These are phyloP conservation scores for Mastomys natalensis DNA, from an alignment of 2,113 vertebrate species.

Conservation along the genomic window DNA sequence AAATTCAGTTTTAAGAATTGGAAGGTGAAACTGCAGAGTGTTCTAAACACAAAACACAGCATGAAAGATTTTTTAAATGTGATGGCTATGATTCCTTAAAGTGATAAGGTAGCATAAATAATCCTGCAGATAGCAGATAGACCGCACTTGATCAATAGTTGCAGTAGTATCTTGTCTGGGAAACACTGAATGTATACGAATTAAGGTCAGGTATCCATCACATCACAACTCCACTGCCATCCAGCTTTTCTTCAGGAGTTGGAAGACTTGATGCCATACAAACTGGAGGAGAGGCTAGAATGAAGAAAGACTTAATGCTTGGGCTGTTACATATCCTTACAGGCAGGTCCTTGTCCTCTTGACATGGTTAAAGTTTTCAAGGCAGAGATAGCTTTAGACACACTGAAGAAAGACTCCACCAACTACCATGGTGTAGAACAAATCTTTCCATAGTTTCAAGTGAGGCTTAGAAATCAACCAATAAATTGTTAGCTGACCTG, in stretches of 20 bases:
- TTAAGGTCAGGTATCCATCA: rapidly evolving
- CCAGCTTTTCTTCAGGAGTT: not conserved
- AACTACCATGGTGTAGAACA: not conserved
- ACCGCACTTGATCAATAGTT: rapidly evolving
- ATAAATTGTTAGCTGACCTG: not conserved
- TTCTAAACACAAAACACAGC: not conserved
- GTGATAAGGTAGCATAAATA: not conserved
- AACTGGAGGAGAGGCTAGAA: no score
- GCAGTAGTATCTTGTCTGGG: not conserved
- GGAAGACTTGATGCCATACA: not conserved
- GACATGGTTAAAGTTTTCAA: not conserved
- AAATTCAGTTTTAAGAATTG: not conserved
- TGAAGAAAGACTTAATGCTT: not conserved
- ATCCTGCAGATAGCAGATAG: not conserved
- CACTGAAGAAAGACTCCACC: not conserved
- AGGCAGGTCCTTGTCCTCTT: not conserved
- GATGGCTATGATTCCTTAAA: not conserved
- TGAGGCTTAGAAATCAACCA: not conserved
- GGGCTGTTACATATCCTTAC: not conserved
- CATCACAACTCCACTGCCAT: rapidly evolving
- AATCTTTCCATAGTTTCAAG: not conserved
- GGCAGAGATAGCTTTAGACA: not conserved
- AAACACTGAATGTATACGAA: rapidly evolving
- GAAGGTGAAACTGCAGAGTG: not conserved
- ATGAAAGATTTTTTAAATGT: not conserved